Evolutionary conservation across 2,888 invertebrate genomes (phyloP).

Genomic region (Tachina lurida): DNA sequence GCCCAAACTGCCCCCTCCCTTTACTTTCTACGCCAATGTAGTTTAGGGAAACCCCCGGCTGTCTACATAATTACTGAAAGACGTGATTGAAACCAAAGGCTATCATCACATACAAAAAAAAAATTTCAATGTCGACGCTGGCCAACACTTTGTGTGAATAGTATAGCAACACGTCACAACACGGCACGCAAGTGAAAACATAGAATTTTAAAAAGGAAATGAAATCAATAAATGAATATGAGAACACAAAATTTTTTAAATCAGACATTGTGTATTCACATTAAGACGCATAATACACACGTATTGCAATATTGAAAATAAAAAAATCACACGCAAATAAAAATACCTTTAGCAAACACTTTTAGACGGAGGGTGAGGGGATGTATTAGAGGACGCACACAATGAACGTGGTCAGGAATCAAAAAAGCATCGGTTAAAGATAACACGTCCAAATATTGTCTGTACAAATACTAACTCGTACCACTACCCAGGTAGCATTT

Average conservation of each 20-base stretch:
- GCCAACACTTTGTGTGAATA: slow-evolving; percentile 11
- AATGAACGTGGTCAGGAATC: slow-evolving; percentile 79
- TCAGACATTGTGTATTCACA: slow-evolving; percentile 25
- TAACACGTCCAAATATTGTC: slow-evolving; percentile 65
- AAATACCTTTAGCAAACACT: slow-evolving; percentile 28
- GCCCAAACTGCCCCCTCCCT: no score
- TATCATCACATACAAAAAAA: slow-evolving; percentile 37
- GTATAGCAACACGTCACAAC: slow-evolving; percentile 35
- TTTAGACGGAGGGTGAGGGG: not conserved
- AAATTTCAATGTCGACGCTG: slow-evolving; percentile 37
- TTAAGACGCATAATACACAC: slow-evolving; percentile 42
- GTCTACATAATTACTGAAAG: not conserved
- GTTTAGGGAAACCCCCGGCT: slow-evolving; percentile 8
- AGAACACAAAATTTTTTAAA: slow-evolving; percentile 28
- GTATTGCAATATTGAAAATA: slow-evolving; percentile 27
- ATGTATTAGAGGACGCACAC: slow-evolving; percentile 66
- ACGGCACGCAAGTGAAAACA: slow-evolving; percentile 74
- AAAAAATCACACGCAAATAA: not conserved
- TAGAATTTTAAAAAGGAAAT: slow-evolving; percentile 82
- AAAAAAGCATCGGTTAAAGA: slow-evolving; percentile 71
- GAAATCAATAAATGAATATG: slow-evolving; percentile 68
- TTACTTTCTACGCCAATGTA: not conserved
- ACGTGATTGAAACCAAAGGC: slow-evolving; percentile 61
- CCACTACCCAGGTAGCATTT: no score
- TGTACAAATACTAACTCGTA: slow-evolving; percentile 37